These are phyloP conservation scores for Cebidichthys violaceus DNA, from an alignment of 2,113 vertebrate species.

Conservation along the genomic window DNA sequence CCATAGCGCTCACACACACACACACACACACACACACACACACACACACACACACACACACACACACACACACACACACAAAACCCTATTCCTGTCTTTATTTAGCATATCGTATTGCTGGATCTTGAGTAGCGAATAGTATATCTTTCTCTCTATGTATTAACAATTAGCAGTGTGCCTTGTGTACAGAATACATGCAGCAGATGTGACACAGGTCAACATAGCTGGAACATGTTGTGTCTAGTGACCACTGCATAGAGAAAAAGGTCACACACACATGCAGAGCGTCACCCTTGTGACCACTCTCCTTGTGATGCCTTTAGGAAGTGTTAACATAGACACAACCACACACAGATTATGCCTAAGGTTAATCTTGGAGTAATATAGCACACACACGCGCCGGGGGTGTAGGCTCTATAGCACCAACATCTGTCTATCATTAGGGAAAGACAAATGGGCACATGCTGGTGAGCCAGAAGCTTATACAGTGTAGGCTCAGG, in stretches of 20 bases:
- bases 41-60: too few relatives aligned
- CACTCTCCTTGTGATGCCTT: constrained; percentile 16
- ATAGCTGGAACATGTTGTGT: background rate
- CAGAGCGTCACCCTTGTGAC: constrained; percentile 2
- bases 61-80: too few relatives aligned
- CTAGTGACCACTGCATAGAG: constrained; percentile 30
- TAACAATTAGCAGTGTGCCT: background rate
- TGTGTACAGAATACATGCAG: background rate
- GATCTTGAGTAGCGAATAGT: background rate
- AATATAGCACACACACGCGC: constrained; percentile 24
- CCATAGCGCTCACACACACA: background rate
- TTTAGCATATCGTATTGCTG: background rate
- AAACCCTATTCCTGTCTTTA: background rate
- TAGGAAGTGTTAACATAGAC: constrained; percentile 43
- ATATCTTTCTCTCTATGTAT: background rate
- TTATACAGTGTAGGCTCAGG: constrained; percentile 18
- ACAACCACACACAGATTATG: constrained; percentile 22
- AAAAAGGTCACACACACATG: background rate
- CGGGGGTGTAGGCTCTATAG: constrained; percentile 44
- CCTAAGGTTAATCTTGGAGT: constrained; percentile 11
- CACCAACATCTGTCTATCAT: constrained; percentile 72
- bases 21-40: too few relatives aligned
- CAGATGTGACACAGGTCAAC: background rate
- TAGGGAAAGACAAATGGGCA: constrained; percentile 55
- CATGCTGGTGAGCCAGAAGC: constrained; percentile 51